Base-by-base conservation (phyloP, 2,113 vertebrate species). In the Callithrix jacchus region DNA sequence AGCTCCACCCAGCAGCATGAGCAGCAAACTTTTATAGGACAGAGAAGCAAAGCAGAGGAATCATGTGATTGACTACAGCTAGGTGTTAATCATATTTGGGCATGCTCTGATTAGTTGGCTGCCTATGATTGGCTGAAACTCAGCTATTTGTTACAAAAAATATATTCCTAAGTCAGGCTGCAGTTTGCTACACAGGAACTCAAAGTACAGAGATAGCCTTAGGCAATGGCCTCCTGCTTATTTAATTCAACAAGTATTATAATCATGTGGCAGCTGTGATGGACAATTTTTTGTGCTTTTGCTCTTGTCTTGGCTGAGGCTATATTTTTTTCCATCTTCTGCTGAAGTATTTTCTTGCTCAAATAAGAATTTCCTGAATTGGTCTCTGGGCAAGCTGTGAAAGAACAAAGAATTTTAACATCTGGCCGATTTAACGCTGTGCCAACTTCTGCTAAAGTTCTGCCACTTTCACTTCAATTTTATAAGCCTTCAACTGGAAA, bases 331-430 rank as follows among this genome's bases (percentile, higher is more conserved):
- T 61, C 66, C 81, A 77, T 83, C 68, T 92, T 92, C 88, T 96
- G 58, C 30, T 91, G 14, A 86, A 94, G 52, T 70, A 45, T 86
- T 95, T 97, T 91, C 83, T 89, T 92, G 4, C 37, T 92, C 81
- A 81, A 89, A 73, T 84, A 93, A 97, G 82, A 95, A 84, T 97
- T 96, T 96, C 66, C 76, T 95, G 49, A 89, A 74, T 95, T 92
- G 90, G 45, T 93, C 17, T 96, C 58, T 84, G 76, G 87, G 70
- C 45, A 92, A 79, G 23, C 66, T 96, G 49, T 76, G 84, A 94
- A 96, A 93, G 88, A 96, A 94, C 81, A 61, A 96, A 96, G 71
- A 85, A 92, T 88, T 95, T 96, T 96, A 96, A 90, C 1, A 2
- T 92, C 56, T 93, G 73, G n/a, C 17, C 73, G 49, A 66, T 82